These are phyloP conservation scores for Corythaeola cristata DNA, from an alignment of 2,113 vertebrate species.

Conservation along the genomic window DNA sequence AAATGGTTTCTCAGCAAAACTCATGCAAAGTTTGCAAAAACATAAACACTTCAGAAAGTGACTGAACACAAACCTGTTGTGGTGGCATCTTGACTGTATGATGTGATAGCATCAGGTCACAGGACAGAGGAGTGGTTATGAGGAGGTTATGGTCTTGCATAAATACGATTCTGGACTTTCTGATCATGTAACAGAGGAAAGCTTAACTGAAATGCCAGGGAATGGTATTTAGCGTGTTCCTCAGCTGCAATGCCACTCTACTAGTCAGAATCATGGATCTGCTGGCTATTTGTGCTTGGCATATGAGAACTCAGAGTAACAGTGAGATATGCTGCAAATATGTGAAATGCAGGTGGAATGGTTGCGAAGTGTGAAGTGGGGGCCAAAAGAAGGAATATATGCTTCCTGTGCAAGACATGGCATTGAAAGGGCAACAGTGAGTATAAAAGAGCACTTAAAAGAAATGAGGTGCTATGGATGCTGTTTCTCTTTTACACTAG, in stretches of 20 bases:
- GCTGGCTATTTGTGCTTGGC: not conserved
- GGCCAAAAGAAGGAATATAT: not conserved
- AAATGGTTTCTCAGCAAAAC: not conserved
- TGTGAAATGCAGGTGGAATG: not conserved
- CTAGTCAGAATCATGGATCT: not conserved
- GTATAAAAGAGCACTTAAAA: not conserved
- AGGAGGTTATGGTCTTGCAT: not conserved
- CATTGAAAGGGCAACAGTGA: not conserved
- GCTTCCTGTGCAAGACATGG: not conserved
- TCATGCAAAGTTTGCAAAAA: not conserved
- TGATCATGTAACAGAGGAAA: not conserved
- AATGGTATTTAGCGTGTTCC: not conserved
- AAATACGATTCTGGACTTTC: not conserved
- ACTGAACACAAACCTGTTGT: not conserved
- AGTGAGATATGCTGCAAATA: not conserved
- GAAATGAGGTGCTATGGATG: not conserved
- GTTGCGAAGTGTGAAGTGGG: rapidly evolving
- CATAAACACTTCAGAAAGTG: not conserved
- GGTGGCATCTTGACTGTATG: not conserved
- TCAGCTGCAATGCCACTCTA: not conserved
- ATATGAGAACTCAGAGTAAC: not conserved
- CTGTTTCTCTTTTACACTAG: not conserved
- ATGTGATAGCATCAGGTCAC: not conserved
- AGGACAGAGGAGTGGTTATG: not conserved
- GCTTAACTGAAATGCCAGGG: not conserved